Conservation (phyloP, 2,888 invertebrate species). For the Sarcophaga subvicina region DNA sequence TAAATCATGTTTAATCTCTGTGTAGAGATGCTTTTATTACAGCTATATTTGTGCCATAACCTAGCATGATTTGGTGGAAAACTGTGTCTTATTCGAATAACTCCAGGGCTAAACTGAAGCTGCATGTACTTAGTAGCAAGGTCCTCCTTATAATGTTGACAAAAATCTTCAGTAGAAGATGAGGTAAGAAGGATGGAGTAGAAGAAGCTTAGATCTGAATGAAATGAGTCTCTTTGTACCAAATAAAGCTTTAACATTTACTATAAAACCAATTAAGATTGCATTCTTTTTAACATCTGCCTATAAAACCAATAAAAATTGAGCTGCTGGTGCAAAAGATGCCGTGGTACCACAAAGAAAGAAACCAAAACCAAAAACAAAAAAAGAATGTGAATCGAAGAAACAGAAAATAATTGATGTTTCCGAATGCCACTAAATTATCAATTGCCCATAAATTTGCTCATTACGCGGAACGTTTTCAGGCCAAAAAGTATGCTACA, state of each 20-base stretch:
- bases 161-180: too few relatives aligned
- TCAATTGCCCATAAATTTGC: slow-evolving; percentile 82
- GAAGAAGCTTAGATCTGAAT: too few relatives aligned
- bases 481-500: slow-evolving; percentile 33
- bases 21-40: too few relatives aligned
- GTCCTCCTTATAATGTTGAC: too few relatives aligned
- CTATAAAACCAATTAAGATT: neutral
- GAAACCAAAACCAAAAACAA: slow-evolving; percentile 64
- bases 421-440: slow-evolving; percentile 81
- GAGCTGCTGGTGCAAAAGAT: slow-evolving; percentile 48
- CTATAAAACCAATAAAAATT: neutral
- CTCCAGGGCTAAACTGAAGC: too few relatives aligned
- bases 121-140: too few relatives aligned
- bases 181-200: too few relatives aligned
- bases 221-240: too few relatives aligned
- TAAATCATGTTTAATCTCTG: too few relatives aligned
- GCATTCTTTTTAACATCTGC: slow-evolving; percentile 10
- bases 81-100: too few relatives aligned
- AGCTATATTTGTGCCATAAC: too few relatives aligned
- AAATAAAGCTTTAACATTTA: neutral
- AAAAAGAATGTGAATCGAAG: slow-evolving; percentile 66
- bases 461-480: slow-evolving; percentile 77
- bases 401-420: slow-evolving; percentile 78
- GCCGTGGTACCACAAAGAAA: slow-evolving; percentile 66
- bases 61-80: too few relatives aligned